These are phyloP conservation scores for Clarias magur DNA, from an alignment of 2,113 vertebrate species.

Conservation along the genomic window DNA sequence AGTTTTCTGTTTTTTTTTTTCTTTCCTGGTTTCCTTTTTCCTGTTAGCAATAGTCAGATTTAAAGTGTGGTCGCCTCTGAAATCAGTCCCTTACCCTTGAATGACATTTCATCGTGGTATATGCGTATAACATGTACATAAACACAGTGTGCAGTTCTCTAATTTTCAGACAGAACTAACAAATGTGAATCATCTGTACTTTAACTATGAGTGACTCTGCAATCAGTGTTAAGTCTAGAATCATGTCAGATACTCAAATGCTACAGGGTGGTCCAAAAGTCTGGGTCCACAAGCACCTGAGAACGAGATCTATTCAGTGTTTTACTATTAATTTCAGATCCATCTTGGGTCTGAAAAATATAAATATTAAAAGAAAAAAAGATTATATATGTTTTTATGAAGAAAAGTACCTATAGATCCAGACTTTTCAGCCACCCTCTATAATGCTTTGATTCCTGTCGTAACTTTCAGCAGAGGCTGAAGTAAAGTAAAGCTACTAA, in stretches of 20 bases:
- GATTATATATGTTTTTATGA: too few species aligned
- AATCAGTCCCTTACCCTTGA: conserved; percentile 22
- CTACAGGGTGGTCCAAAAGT: too few species aligned
- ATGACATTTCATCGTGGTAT: not conserved
- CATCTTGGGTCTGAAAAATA: too few species aligned
- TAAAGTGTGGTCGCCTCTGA: not conserved
- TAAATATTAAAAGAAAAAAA: too few species aligned
- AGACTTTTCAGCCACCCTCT: not conserved
- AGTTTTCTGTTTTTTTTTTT: not conserved
- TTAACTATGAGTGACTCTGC: not conserved
- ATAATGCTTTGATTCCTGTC: not conserved
- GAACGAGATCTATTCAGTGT: too few species aligned
- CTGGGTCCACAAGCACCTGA: too few species aligned
- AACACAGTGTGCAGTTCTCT: not conserved
- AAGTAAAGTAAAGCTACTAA: not conserved
- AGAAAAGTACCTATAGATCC: too few species aligned
- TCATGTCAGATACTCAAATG: not conserved
- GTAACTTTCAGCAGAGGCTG: not conserved
- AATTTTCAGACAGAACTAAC: not conserved
- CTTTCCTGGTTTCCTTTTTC: not conserved
- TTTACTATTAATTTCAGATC: too few species aligned
- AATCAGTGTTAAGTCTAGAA: not conserved
- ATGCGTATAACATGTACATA: too few species aligned
- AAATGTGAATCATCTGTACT: not conserved
- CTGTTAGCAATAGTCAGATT: not conserved